A percentile compares a stretch with the other conserved stretches of the same genome.
phyloP scores from a whole-genome alignment of 23 tunicate species.

The Phallusia fumigata region DNA sequence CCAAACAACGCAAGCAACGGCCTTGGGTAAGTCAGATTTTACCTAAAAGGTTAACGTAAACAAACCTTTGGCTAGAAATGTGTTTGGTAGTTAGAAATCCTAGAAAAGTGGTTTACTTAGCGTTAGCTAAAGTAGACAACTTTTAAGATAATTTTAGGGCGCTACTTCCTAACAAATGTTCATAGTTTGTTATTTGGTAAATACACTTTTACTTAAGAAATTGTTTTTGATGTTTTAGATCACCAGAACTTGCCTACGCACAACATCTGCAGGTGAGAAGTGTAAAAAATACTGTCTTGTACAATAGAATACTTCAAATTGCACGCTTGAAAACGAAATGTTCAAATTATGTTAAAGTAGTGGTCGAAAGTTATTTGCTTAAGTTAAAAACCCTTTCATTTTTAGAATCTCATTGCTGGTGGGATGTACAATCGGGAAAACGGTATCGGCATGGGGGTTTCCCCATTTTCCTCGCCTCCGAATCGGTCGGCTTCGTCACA shows the following conservation, averaged over 20 bases:
- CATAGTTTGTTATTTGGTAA: too few relatives aligned
- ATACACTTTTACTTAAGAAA: background rate
- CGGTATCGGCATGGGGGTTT: background rate
- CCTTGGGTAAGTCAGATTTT: background rate
- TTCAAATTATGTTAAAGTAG: background rate
- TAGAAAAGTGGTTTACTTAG: too few relatives aligned
- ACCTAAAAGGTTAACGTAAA: background rate
- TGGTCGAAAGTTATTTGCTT: too few relatives aligned
- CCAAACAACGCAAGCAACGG: background rate
- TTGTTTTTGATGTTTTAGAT: background rate
- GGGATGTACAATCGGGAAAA: slow-evolving; percentile 31
- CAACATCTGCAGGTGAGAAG: slow-evolving; percentile 36
- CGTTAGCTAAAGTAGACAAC: too few relatives aligned
- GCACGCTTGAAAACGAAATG: background rate
- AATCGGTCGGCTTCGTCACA: slow-evolving; percentile 12
- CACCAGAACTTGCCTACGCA: slow-evolving; percentile 19
- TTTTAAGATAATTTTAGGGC: too few relatives aligned
- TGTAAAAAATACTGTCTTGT: too few relatives aligned
- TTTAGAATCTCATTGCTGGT: slow-evolving; percentile 2
- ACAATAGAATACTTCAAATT: background rate
- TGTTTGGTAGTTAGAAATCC: too few relatives aligned
- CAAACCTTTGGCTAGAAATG: too few relatives aligned
- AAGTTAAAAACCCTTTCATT: too few relatives aligned
- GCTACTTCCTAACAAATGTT: too few relatives aligned
- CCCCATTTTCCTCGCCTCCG: background rate